These are phyloP conservation scores for Fringilla coelebs DNA, from an alignment of 2,797 vertebrate genomes.

Conservation along the genomic window DNA sequence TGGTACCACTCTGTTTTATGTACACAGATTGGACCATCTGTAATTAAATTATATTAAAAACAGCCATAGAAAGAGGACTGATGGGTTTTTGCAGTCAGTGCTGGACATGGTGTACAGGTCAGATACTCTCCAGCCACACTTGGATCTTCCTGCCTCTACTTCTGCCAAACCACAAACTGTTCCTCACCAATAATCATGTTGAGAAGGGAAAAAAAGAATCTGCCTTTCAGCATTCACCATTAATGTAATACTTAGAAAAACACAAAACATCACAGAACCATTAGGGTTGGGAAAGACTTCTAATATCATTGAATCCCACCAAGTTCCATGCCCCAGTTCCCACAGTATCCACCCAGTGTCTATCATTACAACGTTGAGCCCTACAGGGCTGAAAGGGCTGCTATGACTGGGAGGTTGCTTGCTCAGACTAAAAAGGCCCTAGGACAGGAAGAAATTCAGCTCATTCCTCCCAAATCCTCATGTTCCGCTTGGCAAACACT, in stretches of 20 bases:
- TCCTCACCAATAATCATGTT: not conserved
- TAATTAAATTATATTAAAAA: not conserved
- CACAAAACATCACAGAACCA: not conserved
- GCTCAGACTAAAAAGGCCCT: not conserved
- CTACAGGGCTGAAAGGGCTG: not conserved
- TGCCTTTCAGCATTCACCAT: not conserved
- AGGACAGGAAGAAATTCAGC: not conserved
- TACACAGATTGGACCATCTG: not conserved
- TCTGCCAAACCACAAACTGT: not conserved
- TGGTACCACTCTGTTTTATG: not conserved
- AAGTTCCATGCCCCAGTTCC: not conserved
- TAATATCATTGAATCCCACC: not conserved
- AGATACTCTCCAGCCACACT: not conserved
- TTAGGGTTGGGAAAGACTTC: not conserved
- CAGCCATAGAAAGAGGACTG: fast-evolving
- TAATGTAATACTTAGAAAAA: not conserved
- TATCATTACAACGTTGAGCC: not conserved
- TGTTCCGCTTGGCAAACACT: not conserved
- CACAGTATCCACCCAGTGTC: not conserved
- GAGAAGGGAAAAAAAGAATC: not conserved
- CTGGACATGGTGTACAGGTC: not conserved
- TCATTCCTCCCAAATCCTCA: not conserved
- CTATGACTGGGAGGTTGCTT: not conserved
- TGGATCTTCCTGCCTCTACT: not conserved
- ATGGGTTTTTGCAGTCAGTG: not conserved